These are phyloP conservation scores for Spea bombifrons DNA, from an alignment of 2,113 vertebrate species.

Conservation along the genomic window DNA sequence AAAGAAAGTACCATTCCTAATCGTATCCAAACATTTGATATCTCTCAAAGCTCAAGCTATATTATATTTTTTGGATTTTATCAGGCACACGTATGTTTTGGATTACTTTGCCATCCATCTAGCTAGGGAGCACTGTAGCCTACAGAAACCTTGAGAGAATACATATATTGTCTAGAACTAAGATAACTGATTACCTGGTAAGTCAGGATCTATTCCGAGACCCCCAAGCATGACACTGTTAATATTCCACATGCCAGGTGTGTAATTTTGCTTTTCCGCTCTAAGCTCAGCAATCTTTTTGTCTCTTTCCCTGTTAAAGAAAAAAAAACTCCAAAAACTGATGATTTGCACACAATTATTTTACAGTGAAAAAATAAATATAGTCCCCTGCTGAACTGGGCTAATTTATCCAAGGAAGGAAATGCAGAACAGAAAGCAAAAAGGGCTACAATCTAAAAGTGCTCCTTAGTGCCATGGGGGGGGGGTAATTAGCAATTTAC, in stretches of 20 bases:
- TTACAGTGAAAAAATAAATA: slow-evolving; percentile 9
- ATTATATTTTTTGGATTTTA: too few relatives aligned
- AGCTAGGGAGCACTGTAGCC: too few relatives aligned
- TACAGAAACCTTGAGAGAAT: too few relatives aligned
- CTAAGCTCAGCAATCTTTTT: slow-evolving; percentile 31
- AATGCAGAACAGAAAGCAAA: slow-evolving; percentile 29
- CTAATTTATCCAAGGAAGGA: slow-evolving; percentile 18
- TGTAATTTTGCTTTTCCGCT: slow-evolving; percentile 29
- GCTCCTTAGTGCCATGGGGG: slow-evolving; percentile 15
- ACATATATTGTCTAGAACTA: too few relatives aligned
- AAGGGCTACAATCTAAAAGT: slow-evolving; percentile 34
- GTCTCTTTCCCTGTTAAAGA: slow-evolving; percentile 34
- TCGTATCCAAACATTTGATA: too few relatives aligned
- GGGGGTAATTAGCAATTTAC: slow-evolving; percentile 16
- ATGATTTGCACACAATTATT: slow-evolving; percentile 27
- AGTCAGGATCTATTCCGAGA: slow-evolving; percentile 37
- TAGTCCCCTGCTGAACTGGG: slow-evolving; percentile 5
- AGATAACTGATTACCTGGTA: slow-evolving; percentile 24
- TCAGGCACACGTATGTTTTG: too few relatives aligned
- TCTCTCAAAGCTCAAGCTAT: too few relatives aligned
- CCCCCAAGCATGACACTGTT: slow-evolving; percentile 48
- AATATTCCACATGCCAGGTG: slow-evolving; percentile 44
- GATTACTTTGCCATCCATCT: too few relatives aligned
- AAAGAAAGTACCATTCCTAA: too few relatives aligned
- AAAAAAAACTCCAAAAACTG: slow-evolving; percentile 14